These are phyloP conservation scores for Dryoscopus gambensis DNA, from an alignment of 2,113 vertebrate genomes.

Conservation along the genomic window DNA sequence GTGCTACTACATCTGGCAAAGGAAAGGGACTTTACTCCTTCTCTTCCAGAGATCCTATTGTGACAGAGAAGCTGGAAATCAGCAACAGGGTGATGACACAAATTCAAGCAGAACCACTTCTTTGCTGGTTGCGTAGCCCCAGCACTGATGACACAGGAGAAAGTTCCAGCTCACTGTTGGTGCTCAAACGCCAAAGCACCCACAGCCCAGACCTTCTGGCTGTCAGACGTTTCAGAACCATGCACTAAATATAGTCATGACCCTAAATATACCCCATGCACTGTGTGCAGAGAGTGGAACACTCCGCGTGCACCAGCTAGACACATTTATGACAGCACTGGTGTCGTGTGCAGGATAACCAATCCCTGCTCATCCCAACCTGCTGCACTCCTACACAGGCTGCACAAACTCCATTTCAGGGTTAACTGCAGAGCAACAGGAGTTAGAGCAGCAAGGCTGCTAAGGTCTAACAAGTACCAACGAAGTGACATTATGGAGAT, in stretches of 20 bases:
- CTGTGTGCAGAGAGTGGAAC: neutral
- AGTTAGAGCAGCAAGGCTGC: neutral
- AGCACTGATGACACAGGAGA: neutral
- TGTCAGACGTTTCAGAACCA: neutral
- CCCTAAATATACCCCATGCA: neutral
- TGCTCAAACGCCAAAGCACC: neutral
- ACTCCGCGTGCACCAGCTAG: accelerated
- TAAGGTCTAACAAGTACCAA: neutral
- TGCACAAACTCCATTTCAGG: neutral
- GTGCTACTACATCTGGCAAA: neutral
- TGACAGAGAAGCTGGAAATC: neutral
- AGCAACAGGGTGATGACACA: neutral
- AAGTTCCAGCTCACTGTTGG: neutral
- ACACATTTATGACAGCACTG: neutral
- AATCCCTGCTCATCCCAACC: neutral
- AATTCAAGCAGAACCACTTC: neutral
- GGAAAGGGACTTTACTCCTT: neutral
- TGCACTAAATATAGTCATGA: neutral
- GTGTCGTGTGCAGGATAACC: neutral
- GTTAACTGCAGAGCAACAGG: neutral
- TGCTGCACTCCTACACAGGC: neutral
- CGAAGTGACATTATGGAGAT: neutral
- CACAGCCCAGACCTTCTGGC: neutral
- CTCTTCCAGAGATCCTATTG: neutral
- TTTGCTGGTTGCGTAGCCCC: neutral